Evolutionary conservation across 2,888 invertebrate genomes (phyloP).

Genomic region (Pheosia tremula): DNA sequence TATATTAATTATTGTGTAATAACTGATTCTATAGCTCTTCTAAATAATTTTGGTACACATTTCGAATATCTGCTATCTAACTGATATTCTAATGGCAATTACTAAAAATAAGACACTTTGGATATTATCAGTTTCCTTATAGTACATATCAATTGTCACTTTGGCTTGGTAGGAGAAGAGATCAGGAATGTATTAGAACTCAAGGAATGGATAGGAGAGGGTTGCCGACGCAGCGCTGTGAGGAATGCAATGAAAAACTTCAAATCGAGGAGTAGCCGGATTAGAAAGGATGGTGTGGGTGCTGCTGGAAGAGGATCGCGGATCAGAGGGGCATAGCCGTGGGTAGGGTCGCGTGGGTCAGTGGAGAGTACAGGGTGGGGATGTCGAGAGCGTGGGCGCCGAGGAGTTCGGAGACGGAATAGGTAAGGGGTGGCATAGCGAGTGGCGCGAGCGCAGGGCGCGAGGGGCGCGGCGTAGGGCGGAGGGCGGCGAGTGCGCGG

Average conservation of each 20-base stretch:
- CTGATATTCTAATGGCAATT: conserved; percentile 77
- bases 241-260: conserved; percentile 48
- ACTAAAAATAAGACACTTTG: conserved; percentile 83
- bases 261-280: conserved; percentile 23
- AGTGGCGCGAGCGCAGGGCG: conserved; percentile 71
- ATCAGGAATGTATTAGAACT: conserved; percentile 71
- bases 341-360: conserved; percentile 87
- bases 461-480: conserved; percentile 69
- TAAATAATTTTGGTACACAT: conserved; percentile 74
- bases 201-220: conserved; percentile 64
- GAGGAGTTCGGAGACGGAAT: conserved; percentile 84
- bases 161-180: conserved; percentile 56
- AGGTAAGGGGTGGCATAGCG: conserved; percentile 72
- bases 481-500: conserved; percentile 74
- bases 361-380: conserved; percentile 87
- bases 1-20: conserved; percentile 58
- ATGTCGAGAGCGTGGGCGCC: conserved; percentile 89
- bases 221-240: conserved; percentile 42
- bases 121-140: conserved; percentile 77
- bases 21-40: conserved; percentile 68
- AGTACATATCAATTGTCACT: conserved; percentile 59
- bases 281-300: conserved; percentile 78
- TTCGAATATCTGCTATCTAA: conserved; percentile 80
- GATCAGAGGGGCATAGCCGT: conserved; percentile 80
- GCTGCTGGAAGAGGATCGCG: conserved; percentile 80